Evolutionary conservation across 2,113 vertebrate genomes (phyloP), one percentile per base, ranked within the genome.

Genomic region (Calidris pygmaea): DNA sequence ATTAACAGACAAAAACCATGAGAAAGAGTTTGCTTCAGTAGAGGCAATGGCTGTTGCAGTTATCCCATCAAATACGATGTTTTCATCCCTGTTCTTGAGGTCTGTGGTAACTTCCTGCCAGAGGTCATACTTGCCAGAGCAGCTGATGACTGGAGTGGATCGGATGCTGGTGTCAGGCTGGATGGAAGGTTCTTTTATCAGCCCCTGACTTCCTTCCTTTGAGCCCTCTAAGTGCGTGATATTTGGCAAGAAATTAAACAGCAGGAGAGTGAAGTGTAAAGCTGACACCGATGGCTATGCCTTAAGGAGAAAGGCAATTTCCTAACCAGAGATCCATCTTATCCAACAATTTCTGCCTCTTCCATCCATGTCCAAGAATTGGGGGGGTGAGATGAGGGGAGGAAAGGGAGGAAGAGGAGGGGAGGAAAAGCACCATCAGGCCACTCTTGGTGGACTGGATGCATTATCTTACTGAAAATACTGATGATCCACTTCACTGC

Each of bases 221-320:
- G 59, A 88, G 75, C 35, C 35, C 32, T 76, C 26, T 78, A 74
- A 85, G 26, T 3, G 8, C 15, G 39, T 80, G 47, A 23, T 37
- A 76, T 24, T 55, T 90, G 70, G 34, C 58, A 92, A 88, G 88
- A 70, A 93, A 93, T 60, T 56, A 87, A 96, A 90, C 14, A 88
- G 43, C 35, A 32, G 35, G 71, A 73, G 21, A 78, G 41, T 60
- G 43, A 90, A 50, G 23, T 23, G 39, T n/a, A 87, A 92, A 93
- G 63, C 34, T 48, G 45, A 76, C 14, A 35, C 12, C 62, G 65
- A 35, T 26, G 45, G 21, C 27, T 35, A 39, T 85, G 63, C 37
- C 41, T 76, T 63, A 76, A 87, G 11, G 53, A 94, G 72, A 70
- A 15, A 65, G 48, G 58, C 39, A 48, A 43, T 76, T 91, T 94